phyloP scores from a whole-genome alignment of 1,140 invertebrate genomes.

The Drosophila setifemur region DNA sequence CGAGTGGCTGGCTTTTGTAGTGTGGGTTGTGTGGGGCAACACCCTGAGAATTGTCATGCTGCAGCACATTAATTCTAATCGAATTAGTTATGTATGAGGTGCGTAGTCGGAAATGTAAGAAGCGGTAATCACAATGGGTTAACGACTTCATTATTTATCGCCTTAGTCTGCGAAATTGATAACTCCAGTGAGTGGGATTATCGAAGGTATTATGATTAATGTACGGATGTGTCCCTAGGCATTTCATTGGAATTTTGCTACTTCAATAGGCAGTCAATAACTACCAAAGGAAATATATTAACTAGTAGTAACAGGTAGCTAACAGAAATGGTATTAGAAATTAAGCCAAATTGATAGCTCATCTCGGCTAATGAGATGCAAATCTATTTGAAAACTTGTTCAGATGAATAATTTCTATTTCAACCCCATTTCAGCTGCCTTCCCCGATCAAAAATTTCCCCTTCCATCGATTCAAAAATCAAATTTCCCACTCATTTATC shows the following conservation, averaged over 20 bases:
- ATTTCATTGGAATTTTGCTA: not conserved
- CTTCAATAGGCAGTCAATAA: not conserved
- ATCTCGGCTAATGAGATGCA: slow-evolving; percentile 11
- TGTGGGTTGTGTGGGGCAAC: slow-evolving; percentile 31
- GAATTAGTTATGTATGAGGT: slow-evolving; percentile 57
- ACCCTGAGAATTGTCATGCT: slow-evolving; percentile 34
- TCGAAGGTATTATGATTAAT: slow-evolving; percentile 24
- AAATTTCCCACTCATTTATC: slow-evolving; percentile 62
- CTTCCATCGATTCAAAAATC: slow-evolving; percentile 15
- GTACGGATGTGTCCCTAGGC: not conserved
- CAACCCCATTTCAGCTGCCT: not conserved
- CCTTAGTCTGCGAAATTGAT: slow-evolving; percentile 18
- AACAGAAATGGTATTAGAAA: too few species aligned
- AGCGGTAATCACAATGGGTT: slow-evolving; percentile 25
- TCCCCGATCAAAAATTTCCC: not conserved
- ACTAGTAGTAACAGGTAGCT: not conserved
- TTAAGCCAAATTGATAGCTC: too few species aligned
- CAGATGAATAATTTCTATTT: not conserved
- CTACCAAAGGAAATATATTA: not conserved
- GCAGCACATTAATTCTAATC: slow-evolving; percentile 51
- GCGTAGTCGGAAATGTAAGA: slow-evolving; percentile 33
- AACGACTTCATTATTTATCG: slow-evolving; percentile 42
- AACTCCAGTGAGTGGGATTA: slow-evolving; percentile 16
- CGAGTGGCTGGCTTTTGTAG: slow-evolving; percentile 10
- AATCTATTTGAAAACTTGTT: slow-evolving; percentile 8